Percentiles rank a stretch among this genome's conserved stretches.
Conservation (phyloP, 2,888 invertebrate genomes). For the Serripes groenlandicus region DNA sequence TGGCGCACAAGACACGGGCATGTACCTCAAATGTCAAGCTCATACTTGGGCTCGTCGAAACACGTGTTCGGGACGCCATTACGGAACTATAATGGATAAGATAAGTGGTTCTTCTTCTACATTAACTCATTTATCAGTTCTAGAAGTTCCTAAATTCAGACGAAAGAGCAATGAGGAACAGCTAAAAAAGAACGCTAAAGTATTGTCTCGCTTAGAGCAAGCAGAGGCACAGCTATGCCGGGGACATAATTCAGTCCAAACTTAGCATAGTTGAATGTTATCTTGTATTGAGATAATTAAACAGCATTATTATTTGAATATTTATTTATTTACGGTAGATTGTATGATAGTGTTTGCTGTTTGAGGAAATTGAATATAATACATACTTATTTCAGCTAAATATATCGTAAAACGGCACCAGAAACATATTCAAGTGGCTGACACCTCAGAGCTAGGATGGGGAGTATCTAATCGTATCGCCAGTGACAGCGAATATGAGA, state of each 20-base stretch:
- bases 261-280: background rate
- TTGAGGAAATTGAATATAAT: no score
- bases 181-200: background rate
- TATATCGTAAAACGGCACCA: background rate
- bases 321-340: no score
- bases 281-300: no score
- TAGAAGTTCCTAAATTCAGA: slow-evolving; percentile 7
- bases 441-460: background rate
- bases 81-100: background rate
- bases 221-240: background rate
- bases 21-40: no score
- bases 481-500: background rate
- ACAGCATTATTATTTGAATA: no score
- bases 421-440: background rate
- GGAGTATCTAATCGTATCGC: background rate
- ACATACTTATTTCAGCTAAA: background rate
- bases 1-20: no score
- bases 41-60: no score
- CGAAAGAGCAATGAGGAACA: slow-evolving; percentile 8
- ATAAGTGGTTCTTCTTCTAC: slow-evolving; percentile 4
- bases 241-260: background rate
- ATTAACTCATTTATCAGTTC: background rate
- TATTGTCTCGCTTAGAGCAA: background rate
- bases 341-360: no score
- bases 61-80: no score